Evolutionary conservation across 2,797 vertebrate genomes (phyloP).

Genomic region (Rhabdophis nuchalis): DNA sequence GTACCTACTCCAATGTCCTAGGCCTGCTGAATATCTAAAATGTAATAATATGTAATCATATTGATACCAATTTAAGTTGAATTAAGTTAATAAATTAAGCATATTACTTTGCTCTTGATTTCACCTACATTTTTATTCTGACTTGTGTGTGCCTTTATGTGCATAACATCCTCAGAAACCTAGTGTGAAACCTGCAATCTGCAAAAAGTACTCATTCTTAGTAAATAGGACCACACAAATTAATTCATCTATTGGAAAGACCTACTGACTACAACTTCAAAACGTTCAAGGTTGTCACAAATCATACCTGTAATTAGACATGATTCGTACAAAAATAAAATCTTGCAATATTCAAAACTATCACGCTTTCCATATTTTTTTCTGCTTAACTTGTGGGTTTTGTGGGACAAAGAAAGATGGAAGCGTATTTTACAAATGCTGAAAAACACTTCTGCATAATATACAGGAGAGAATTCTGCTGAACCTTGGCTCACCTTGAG

Average conservation of each 20-base stretch:
- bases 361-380: background rate
- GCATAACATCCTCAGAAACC: background rate
- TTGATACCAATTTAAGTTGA: background rate
- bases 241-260: background rate
- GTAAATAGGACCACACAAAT: background rate
- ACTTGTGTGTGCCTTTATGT: background rate
- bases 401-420: background rate
- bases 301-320: background rate
- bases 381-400: background rate
- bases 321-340: background rate
- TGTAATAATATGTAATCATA: background rate
- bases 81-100: background rate
- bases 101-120: background rate
- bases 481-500: conserved; percentile 11
- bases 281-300: background rate
- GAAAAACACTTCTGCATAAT: background rate
- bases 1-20: background rate
- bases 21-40: background rate
- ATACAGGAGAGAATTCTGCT: background rate
- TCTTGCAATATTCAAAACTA: background rate
- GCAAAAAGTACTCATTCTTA: background rate
- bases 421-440: background rate
- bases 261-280: background rate
- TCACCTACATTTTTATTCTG: background rate
- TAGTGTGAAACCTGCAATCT: background rate